These are phyloP conservation scores for Chloroceryle inda DNA, from an alignment of 2,797 vertebrate species.

Conservation along the genomic window DNA sequence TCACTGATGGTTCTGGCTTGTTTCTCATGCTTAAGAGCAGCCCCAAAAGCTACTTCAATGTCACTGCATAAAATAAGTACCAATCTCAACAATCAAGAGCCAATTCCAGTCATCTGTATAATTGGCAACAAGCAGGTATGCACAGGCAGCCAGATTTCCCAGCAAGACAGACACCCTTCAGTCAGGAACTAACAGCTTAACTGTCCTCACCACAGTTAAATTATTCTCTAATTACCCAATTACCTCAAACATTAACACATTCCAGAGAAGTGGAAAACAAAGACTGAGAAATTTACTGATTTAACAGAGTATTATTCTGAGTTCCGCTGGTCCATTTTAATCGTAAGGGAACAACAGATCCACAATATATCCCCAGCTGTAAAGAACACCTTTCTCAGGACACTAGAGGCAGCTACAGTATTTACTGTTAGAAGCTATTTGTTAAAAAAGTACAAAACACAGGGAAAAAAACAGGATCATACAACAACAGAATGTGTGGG, in stretches of 20 bases:
- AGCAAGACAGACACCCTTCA: slow-evolving; percentile 6
- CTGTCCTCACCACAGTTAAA: background rate
- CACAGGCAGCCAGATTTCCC: background rate
- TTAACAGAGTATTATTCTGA: background rate
- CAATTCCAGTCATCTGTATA: background rate
- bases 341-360: background rate
- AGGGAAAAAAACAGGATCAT: background rate
- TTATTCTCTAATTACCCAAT: background rate
- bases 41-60: background rate
- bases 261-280: background rate
- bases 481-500: background rate
- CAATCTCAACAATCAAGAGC: background rate
- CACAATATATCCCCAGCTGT: background rate
- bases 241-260: background rate
- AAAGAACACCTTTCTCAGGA: background rate
- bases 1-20: background rate
- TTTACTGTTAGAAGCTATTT: background rate
- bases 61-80: background rate
- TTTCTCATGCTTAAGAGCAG: background rate
- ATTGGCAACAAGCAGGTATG: background rate
- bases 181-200: background rate
- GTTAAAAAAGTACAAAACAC: background rate
- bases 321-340: background rate
- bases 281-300: no score
- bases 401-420: background rate